Evolutionary conservation across 2,113 vertebrate genomes (phyloP).

Genomic region (Rhadina sibilatrix): DNA sequence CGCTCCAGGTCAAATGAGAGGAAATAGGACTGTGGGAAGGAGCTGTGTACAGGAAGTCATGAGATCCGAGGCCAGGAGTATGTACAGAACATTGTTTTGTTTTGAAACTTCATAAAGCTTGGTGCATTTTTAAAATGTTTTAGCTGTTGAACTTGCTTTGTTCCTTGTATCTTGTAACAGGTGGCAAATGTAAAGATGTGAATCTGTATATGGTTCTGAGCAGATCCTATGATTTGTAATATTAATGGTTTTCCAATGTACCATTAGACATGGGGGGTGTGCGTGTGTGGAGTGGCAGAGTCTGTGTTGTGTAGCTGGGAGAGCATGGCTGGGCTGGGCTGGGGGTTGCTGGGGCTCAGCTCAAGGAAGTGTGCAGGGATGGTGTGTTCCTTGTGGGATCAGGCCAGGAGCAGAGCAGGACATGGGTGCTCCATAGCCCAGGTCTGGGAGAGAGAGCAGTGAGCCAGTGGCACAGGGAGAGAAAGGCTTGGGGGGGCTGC

Average conservation of each 20-base stretch:
- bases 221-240: conserved; percentile 74
- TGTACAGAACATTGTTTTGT: conserved; percentile 85
- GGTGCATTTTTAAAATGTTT: conserved; percentile 83
- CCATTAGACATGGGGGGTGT: conserved; percentile 59
- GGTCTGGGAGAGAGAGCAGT: accelerated
- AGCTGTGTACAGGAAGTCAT: conserved; percentile 81
- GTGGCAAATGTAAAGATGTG: conserved; percentile 77
- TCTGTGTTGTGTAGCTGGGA: neutral
- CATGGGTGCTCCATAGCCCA: neutral
- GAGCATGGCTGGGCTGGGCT: neutral
- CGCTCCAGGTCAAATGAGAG: conserved; percentile 92
- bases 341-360: neutral
- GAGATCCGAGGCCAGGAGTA: conserved; percentile 73
- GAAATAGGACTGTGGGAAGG: conserved; percentile 79
- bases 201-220: conserved; percentile 78
- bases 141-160: conserved; percentile 76
- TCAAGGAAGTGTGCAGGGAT: neutral
- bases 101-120: conserved; percentile 80
- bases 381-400: neutral
- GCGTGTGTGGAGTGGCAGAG: neutral
- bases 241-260: conserved; percentile 73
- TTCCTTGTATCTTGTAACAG: conserved; percentile 79
- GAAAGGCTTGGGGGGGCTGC: neutral
- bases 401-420: neutral
- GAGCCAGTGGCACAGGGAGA: neutral